Evolutionary conservation across 2,797 vertebrate genomes (phyloP).

Genomic region (Betta splendens): DNA sequence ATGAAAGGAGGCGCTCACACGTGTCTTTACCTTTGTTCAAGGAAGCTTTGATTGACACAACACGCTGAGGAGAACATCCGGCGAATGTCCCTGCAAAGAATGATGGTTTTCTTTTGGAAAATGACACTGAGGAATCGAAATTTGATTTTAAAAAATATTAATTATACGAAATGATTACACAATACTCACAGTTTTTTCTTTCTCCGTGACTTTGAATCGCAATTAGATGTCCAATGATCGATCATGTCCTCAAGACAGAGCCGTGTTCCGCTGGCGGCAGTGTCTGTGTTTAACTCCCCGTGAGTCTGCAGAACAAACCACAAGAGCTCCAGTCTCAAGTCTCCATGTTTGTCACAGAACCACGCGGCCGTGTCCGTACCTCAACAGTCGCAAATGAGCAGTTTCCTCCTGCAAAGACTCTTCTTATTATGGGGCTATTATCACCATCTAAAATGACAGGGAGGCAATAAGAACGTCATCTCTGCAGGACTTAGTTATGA

Average conservation of each 20-base stretch:
- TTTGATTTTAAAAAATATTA: not conserved
- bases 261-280: not conserved
- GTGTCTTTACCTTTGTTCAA: slow-evolving; percentile 85
- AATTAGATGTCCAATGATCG: slow-evolving; percentile 58
- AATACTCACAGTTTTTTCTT: slow-evolving; percentile 58
- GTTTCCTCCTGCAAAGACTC: slow-evolving; percentile 69
- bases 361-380: slow-evolving; percentile 41
- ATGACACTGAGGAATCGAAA: no score
- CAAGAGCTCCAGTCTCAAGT: not conserved
- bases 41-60: slow-evolving; percentile 84
- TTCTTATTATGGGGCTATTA: slow-evolving; percentile 10
- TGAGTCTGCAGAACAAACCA: slow-evolving; percentile 25
- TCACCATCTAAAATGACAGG: slow-evolving; percentile 27
- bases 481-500: no score
- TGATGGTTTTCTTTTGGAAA: not conserved
- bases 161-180: not conserved
- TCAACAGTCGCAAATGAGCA: slow-evolving; percentile 63
- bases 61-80: slow-evolving; percentile 81
- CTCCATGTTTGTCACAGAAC: not conserved
- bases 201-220: slow-evolving; percentile 51
- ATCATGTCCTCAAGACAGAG: slow-evolving; percentile 47
- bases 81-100: slow-evolving; percentile 64
- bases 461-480: no score
- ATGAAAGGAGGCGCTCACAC: no score
- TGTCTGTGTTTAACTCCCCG: not conserved